Conservation (phyloP, 2,797 vertebrate species). For the Helarctos malayanus region DNA sequence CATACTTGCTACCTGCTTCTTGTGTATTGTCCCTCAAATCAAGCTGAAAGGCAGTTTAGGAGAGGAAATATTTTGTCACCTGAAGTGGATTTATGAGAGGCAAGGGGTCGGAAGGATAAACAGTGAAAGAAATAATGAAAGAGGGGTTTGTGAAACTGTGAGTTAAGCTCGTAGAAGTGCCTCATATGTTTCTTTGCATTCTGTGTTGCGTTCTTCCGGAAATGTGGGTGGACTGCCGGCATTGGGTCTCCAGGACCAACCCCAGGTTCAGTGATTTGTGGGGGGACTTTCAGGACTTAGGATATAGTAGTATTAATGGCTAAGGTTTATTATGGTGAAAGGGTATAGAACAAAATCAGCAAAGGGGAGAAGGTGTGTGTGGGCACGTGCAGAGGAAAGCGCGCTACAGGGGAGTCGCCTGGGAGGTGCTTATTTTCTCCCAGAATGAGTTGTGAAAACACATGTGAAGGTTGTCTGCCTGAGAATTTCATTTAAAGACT, state of each 20-base stretch:
- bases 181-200: background rate
- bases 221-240: background rate
- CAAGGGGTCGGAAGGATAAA: background rate
- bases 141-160: background rate
- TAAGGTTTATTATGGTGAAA: background rate
- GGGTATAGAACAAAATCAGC: background rate
- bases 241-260: background rate
- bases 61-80: background rate
- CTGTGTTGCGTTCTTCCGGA: background rate
- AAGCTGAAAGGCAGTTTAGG: background rate
- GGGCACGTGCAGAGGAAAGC: background rate
- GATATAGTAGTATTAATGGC: background rate
- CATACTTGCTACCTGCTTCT: background rate
- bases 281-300: background rate
- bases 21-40: background rate
- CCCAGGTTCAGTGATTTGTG: background rate
- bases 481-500: background rate
- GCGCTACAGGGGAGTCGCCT: no score
- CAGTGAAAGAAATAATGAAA: background rate
- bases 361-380: background rate
- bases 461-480: background rate
- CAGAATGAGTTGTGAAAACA: background rate
- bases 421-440: background rate
- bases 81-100: background rate
- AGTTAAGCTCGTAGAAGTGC: background rate